Conservation (phyloP, 2,113 vertebrate genomes). For the Megaleporinus macrocephalus region DNA sequence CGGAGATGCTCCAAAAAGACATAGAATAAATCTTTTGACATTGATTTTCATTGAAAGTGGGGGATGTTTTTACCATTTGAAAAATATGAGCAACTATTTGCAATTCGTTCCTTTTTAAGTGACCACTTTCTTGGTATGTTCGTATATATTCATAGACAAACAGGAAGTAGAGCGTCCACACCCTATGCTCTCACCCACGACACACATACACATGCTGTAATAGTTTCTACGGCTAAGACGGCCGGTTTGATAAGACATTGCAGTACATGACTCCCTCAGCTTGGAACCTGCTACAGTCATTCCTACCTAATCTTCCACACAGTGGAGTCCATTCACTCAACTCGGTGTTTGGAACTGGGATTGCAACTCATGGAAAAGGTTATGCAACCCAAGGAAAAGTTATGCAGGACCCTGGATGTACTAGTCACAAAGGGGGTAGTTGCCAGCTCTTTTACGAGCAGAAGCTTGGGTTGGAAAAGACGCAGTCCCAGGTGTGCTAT, state of each 20-base stretch:
- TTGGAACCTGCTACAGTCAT: slow-evolving; percentile 20
- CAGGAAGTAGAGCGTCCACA: slow-evolving; percentile 11
- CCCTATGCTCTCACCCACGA: slow-evolving; percentile 7
- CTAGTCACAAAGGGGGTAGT: slow-evolving; percentile 69
- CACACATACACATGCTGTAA: slow-evolving; percentile 10
- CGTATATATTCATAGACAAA: slow-evolving; percentile 13
- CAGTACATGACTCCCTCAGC: slow-evolving; percentile 53
- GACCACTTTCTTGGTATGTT: background rate
- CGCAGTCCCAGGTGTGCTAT: background rate
- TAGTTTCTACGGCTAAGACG: background rate
- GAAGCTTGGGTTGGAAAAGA: slow-evolving; percentile 26
- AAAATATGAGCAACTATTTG: no score
- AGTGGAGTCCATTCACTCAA: slow-evolving; percentile 67
- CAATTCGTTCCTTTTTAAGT: background rate
- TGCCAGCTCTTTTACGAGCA: slow-evolving; percentile 57
- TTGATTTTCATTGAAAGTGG: no score
- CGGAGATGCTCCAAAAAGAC: no score
- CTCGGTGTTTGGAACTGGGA: slow-evolving; percentile 62
- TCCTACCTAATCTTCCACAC: slow-evolving; percentile 64
- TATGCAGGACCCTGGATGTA: slow-evolving; percentile 56
- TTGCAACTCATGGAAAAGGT: slow-evolving; percentile 66
- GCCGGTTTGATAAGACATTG: slow-evolving; percentile 55
- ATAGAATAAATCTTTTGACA: no score
- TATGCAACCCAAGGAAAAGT: slow-evolving; percentile 64
- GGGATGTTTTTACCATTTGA: no score